Evolutionary conservation across 2,888 invertebrate genomes (phyloP), one percentile per base, ranked within the genome.

Genomic region (Drosophila multiciliata): DNA sequence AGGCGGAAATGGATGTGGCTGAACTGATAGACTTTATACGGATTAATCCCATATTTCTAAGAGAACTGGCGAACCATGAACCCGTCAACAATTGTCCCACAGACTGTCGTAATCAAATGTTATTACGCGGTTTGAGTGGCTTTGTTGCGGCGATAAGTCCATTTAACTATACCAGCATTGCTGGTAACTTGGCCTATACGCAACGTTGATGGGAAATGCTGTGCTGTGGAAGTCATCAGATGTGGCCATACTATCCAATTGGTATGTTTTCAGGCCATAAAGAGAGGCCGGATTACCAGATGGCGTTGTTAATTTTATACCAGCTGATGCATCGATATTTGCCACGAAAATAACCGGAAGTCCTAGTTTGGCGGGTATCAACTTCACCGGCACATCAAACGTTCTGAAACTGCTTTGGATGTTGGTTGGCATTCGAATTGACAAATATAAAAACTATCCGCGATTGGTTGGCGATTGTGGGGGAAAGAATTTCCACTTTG

Each of bases 141-240:
- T 99, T 99, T 92, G 95, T 99, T 83, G 99, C 99, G 1, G 98
- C 99, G 0, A 96, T 99, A 7, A 97, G 98, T 63, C 99, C 99
- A 0, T 99, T 99, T 92, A 99, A 99, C 93, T 99, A 99, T 92
- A 99, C 99, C 12, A 99, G 99, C 3, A 99, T 99, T 86, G 99
- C 99, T 55, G 99, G 98, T 29, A 99, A 99, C 93, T 94, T 99
- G 75, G 96, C 97, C 0, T 97, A 96, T 90, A 96, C 97, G 0
- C 97, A 0, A 97, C 97, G 5, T 94, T 97, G 23, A 97, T 97
- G 96, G 99, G 99, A 9, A 99, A 99, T 92, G 95, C 95, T 4
- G 97, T 98, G 4, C 89, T 99, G 54, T 99, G 99, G 99, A 99
- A 99, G 92, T 99, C 99, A 0, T 98, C 99, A 0, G 98, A 99